A percentile compares a stretch with the other conserved stretches of the same genome.
These are phyloP conservation scores for Ciconia boyciana DNA, from an alignment of 2,113 vertebrate species.

Conservation along the genomic window DNA sequence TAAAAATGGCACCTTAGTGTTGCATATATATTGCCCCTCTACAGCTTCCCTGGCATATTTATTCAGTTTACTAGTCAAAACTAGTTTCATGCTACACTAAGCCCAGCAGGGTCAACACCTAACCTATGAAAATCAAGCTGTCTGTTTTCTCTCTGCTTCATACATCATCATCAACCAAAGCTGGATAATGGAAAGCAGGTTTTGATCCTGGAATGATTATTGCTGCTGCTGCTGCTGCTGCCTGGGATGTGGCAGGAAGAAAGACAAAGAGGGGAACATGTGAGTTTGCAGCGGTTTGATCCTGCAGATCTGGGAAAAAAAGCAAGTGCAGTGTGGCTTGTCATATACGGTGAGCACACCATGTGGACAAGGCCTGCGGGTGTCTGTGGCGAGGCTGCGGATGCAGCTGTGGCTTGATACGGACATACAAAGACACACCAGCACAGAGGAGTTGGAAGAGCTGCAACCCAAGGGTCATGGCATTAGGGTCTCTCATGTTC, in stretches of 20 bases:
- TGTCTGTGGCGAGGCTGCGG: background rate
- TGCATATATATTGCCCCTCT: slow-evolving; percentile 65
- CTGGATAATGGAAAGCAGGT: slow-evolving; percentile 41
- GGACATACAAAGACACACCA: background rate
- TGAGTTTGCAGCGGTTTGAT: background rate
- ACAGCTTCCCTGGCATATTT: slow-evolving; percentile 57
- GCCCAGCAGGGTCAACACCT: slow-evolving; percentile 70
- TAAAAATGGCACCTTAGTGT: slow-evolving; percentile 59
- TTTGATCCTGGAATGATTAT: slow-evolving; percentile 39
- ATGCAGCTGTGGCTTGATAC: background rate
- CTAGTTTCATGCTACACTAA: slow-evolving; percentile 75
- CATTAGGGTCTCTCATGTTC: background rate
- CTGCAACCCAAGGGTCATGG: background rate
- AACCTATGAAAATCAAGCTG: slow-evolving; percentile 71
- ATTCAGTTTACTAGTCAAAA: slow-evolving; percentile 73
- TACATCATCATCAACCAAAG: slow-evolving; percentile 65
- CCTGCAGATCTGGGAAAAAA: background rate
- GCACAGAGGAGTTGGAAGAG: background rate
- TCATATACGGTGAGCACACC: background rate
- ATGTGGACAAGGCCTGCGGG: background rate
- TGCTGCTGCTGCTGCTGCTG: background rate
- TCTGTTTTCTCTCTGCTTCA: slow-evolving; percentile 52
- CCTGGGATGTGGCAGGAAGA: background rate
- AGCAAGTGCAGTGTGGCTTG: background rate
- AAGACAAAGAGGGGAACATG: background rate